These are phyloP conservation scores for Dissostichus mawsoni DNA, from an alignment of 2,113 vertebrate genomes.

Conservation along the genomic window DNA sequence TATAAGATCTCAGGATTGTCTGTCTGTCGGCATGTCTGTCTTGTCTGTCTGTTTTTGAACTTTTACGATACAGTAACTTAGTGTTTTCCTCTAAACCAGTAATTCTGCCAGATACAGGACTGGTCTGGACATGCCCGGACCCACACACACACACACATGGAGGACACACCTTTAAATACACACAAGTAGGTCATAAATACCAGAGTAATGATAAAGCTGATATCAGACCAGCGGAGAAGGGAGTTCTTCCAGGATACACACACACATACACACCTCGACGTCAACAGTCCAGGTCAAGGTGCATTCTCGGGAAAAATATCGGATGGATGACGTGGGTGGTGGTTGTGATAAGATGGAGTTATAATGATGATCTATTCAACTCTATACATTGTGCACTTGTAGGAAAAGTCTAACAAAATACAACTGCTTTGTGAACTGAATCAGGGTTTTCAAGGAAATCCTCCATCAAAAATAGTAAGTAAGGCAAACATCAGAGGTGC, in stretches of 20 bases:
- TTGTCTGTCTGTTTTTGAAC: conserved; percentile 46
- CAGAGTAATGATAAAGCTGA: conserved; percentile 63
- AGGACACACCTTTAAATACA: conserved; percentile 61
- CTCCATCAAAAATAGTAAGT: conserved; percentile 83
- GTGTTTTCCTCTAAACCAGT: conserved; percentile 54
- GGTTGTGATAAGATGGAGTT: conserved; percentile 53
- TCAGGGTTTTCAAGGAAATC: conserved; percentile 78
- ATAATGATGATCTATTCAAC: conserved; percentile 65
- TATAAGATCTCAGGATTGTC: conserved; percentile 42
- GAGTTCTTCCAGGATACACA: conserved; percentile 31
- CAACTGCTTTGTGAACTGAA: conserved; percentile 83
- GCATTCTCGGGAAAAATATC: neutral
- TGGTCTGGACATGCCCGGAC: conserved; percentile 67
- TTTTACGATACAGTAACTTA: conserved; percentile 51
- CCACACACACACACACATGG: conserved; percentile 21
- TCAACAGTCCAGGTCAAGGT: conserved; percentile 62
- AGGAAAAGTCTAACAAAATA: conserved; percentile 84
- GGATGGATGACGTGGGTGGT: conserved; percentile 57
- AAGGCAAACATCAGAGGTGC: conserved; percentile 84
- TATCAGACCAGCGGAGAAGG: conserved; percentile 60
- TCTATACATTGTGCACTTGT: conserved; percentile 84
- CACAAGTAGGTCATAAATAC: conserved; percentile 72
- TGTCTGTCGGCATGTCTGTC: too few relatives aligned
- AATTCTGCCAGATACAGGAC: conserved; percentile 56
- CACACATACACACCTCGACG: conserved; percentile 50